Base-by-base conservation (phyloP, 2,797 vertebrate genomes). In the Vultur gryphus region DNA sequence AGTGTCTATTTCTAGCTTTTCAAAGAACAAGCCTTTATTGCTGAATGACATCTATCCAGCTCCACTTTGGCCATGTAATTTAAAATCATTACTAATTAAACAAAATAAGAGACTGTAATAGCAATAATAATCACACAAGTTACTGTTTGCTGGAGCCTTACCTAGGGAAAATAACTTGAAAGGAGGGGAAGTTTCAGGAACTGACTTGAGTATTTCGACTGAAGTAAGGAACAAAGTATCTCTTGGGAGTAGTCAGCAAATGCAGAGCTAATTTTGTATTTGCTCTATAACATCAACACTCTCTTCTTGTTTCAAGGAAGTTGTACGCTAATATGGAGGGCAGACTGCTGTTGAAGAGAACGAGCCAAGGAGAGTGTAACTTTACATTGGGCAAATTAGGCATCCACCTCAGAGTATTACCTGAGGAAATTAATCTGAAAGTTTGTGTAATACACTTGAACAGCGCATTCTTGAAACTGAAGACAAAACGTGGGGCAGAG, bases 71-170 rank as follows among this genome's bases (percentile, higher is more conserved):
- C 86, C 44, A 31, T 95, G 87, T 92, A 90, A 97, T 96, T 96
- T 95, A 91, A 97, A 96, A 94, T 93, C 97, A 97, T 97, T 95
- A 93, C 82, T 94, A 97, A 95, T 91, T 97, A 96, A 97, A 65
- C 35, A 73, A 94, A 97, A 83, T 80, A 89, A 84, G 73, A 76
- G 84, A 75, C 64, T 79, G 29, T 92, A 89, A 78, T 82, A 93
- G 89, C 85, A 95, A 62, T 96, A 93, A 95, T 94, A 91, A 83
- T 96, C 86, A 69, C 54, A 62, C 13, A 84, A 92, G 70, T 94
- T 86, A 71, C 77, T 94, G 44, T 89, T 95, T 91, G 89, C 84
- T 94, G 94, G 67, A 89, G 58, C 17, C 2, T 94, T 88, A 90
- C 76, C n/a, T 85, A 16, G 52, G 24, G 24, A 83, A 73, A 94